Evolutionary conservation across 2,113 vertebrate genomes (phyloP).

Genomic region (Petrocephalus zakoni): DNA sequence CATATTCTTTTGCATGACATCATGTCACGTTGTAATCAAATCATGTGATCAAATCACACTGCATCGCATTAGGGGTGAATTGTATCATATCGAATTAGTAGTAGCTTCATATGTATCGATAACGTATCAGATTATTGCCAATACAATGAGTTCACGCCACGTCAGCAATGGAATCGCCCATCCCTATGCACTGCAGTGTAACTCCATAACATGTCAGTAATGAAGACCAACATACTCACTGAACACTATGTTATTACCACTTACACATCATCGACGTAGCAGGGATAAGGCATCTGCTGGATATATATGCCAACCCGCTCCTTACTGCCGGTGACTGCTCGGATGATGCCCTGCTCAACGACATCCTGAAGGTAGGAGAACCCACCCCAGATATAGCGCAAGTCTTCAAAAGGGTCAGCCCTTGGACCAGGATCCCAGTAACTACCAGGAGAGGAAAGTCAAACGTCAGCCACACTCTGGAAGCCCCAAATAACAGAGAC

Average conservation of each 20-base stretch:
- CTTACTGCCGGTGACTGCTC: conserved; percentile 74
- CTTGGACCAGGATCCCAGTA: conserved; percentile 98
- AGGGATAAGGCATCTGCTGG: conserved; percentile 98
- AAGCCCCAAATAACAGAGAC: not conserved
- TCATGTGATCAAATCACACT: too few species aligned
- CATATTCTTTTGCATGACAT: too few species aligned
- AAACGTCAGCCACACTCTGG: too few species aligned
- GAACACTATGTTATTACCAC: conserved; percentile 32
- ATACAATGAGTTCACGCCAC: too few species aligned
- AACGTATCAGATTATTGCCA: too few species aligned
- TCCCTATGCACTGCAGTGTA: not conserved
- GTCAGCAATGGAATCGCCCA: too few species aligned
- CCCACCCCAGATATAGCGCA: conserved; percentile 95
- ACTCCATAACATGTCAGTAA: not conserved
- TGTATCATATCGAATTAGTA: too few species aligned
- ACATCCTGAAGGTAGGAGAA: conserved; percentile 92
- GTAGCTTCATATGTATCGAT: too few species aligned
- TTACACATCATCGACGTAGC: conserved; percentile 95
- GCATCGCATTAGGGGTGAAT: too few species aligned
- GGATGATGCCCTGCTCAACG: conserved; percentile 85
- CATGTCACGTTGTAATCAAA: too few species aligned
- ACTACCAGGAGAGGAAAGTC: conserved; percentile 47
- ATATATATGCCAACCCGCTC: conserved; percentile 88
- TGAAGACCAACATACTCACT: not conserved
- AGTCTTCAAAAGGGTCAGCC: conserved; percentile 94